These are phyloP conservation scores for Heteromyza rotundicornis DNA, from an alignment of 2,888 invertebrate species.

Conservation along the genomic window DNA sequence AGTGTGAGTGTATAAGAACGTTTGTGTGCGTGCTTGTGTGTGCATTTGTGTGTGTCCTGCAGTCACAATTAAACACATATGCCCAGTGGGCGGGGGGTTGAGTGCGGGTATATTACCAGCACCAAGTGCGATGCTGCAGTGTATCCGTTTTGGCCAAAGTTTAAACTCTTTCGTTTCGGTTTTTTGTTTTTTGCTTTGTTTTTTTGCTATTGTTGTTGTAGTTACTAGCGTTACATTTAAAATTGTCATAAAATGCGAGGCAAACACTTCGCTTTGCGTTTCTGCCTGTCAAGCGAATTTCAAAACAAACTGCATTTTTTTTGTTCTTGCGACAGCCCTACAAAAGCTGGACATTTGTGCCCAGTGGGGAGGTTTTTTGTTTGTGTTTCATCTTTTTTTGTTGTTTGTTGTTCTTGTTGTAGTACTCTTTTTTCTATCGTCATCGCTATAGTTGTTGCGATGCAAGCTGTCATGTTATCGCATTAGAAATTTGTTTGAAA, in stretches of 20 bases:
- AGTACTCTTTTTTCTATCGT: slow-evolving; percentile 17
- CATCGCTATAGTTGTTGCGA: slow-evolving; percentile 19
- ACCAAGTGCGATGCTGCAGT: background rate
- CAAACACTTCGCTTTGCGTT: slow-evolving; percentile 23
- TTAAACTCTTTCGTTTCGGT: background rate
- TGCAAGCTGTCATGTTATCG: slow-evolving; percentile 36
- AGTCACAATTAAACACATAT: slow-evolving; percentile 43
- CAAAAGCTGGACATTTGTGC: slow-evolving; percentile 32
- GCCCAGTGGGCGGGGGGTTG: slow-evolving; percentile 12
- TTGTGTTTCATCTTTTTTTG: background rate
- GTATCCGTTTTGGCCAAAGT: background rate
- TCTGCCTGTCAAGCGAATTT: slow-evolving; percentile 5
- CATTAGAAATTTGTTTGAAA: slow-evolving; percentile 32
- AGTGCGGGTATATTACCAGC: too few species aligned
- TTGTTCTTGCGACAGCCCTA: background rate
- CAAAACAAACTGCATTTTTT: background rate
- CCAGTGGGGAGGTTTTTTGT: slow-evolving; percentile 33
- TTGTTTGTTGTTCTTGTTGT: slow-evolving; percentile 17
- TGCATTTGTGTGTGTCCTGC: slow-evolving; percentile 42
- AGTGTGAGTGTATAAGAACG: too few species aligned
- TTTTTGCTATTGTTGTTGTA: background rate
- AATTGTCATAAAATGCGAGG: slow-evolving; percentile 38
- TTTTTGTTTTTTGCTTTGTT: background rate
- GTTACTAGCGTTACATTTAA: slow-evolving; percentile 12
- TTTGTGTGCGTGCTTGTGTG: slow-evolving; percentile 9